These are phyloP conservation scores for Drosophila saltans DNA, from an alignment of 1,140 invertebrate species.

Conservation along the genomic window DNA sequence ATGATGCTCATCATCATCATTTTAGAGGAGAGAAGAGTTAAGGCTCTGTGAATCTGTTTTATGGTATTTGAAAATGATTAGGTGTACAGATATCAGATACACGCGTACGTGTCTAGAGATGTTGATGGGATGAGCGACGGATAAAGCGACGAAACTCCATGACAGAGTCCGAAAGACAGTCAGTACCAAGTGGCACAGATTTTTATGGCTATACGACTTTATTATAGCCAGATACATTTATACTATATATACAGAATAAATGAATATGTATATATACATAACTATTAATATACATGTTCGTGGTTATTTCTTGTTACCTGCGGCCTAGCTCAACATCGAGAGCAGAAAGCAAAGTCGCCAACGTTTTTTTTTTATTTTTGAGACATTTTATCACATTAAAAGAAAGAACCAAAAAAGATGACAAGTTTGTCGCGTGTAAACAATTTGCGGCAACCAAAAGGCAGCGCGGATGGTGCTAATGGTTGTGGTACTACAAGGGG, in stretches of 20 bases:
- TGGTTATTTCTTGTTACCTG: constrained; percentile 57
- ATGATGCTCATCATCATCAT: background rate
- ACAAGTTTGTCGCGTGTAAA: constrained; percentile 81
- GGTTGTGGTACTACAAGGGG: background rate
- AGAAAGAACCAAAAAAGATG: constrained; percentile 51
- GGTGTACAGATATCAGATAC: constrained; percentile 58
- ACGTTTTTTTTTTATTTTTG: constrained; percentile 67
- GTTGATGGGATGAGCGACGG: constrained; percentile 19
- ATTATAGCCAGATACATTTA: constrained; percentile 18
- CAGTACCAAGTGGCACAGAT: constrained; percentile 31
- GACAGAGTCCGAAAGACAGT: constrained; percentile 43
- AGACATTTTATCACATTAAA: constrained; percentile 47
- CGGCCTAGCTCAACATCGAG: constrained; percentile 70
- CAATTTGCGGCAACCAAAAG: constrained; percentile 72
- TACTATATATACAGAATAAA: background rate
- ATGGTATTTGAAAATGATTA: constrained; percentile 79
- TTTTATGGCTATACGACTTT: constrained; percentile 61
- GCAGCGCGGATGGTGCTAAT: constrained; percentile 57
- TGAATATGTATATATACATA: background rate
- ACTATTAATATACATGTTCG: background rate
- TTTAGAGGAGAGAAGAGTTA: background rate
- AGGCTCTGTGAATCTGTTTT: constrained; percentile 63
- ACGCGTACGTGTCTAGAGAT: constrained; percentile 56
- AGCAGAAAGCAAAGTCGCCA: constrained; percentile 63
- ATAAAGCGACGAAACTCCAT: constrained; percentile 24